Evolutionary conservation across 2,113 vertebrate genomes (phyloP).

Genomic region (cattle (Bos taurus)): DNA sequence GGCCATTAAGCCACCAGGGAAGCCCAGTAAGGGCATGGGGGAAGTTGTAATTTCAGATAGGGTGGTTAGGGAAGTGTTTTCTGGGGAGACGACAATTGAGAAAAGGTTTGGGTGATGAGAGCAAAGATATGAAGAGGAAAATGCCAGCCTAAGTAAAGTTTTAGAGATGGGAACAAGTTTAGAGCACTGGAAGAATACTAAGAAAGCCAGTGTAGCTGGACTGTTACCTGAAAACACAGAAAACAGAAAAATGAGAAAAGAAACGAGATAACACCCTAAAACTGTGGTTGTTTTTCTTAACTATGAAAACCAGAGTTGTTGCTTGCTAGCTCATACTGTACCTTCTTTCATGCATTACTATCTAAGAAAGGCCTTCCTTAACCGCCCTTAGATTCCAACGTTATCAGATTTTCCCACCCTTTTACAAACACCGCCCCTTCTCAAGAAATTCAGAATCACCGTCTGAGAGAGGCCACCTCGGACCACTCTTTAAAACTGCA

Average conservation of each 20-base stretch:
- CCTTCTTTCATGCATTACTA: too few species aligned
- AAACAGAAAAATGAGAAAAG: background rate
- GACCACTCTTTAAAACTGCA: background rate
- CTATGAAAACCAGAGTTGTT: too few species aligned
- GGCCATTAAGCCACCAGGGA: background rate
- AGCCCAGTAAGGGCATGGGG: background rate
- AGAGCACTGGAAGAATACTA: background rate
- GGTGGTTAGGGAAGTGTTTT: background rate
- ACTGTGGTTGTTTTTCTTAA: background rate
- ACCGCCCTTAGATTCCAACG: background rate
- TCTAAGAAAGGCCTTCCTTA: background rate
- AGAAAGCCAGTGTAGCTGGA: background rate
- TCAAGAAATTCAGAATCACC: background rate
- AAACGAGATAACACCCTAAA: background rate
- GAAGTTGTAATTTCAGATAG: background rate
- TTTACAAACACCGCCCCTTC: background rate
- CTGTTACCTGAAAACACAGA: background rate
- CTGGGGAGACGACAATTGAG: background rate
- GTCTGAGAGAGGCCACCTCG: background rate
- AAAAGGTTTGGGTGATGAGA: background rate
- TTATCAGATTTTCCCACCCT: conserved; percentile 54
- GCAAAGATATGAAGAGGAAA: background rate
- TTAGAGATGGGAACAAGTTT: background rate
- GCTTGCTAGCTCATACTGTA: too few species aligned
- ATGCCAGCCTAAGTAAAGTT: background rate